Evolutionary conservation across 1,140 invertebrate species (phyloP).

Genomic region (Ladona fulva): DNA sequence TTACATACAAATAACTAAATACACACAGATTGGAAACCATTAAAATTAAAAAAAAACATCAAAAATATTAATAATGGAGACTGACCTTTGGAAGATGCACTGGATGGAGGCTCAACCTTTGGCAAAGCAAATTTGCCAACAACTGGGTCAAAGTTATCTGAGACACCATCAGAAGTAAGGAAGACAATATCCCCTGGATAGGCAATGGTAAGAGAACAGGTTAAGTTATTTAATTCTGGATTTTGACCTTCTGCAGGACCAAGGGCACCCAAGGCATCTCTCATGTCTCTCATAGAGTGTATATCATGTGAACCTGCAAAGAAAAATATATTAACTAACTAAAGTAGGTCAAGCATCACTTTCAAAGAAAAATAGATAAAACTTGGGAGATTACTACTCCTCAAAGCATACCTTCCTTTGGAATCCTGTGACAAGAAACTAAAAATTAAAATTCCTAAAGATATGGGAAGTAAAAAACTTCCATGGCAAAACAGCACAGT

Average conservation of each 20-base stretch:
- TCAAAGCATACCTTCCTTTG: no score
- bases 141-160: conserved; percentile 90
- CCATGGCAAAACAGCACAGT: no score
- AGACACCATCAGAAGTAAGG: conserved; percentile 84
- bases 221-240: conserved; percentile 84
- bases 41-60: no score
- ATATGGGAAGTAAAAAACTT: no score
- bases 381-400: no score
- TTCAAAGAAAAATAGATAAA: no score
- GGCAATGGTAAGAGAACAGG: conserved; percentile 77
- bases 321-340: neutral
- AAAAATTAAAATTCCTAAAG: no score
- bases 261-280: conserved; percentile 80
- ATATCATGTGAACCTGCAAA: conserved; percentile 76
- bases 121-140: conserved; percentile 84
- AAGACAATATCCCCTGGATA: conserved; percentile 80
- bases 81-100: neutral
- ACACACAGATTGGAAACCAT: no score
- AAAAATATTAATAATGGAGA: no score
- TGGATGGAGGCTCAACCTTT: conserved; percentile 23
- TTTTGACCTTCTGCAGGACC: conserved; percentile 82
- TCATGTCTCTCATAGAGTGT: conserved; percentile 78
- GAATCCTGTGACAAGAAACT: no score
- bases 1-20: no score
- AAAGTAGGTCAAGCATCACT: no score